A percentile compares a stretch with the other conserved stretches of the same genome.
phyloP scores from a whole-genome alignment of 1,140 invertebrate genomes.

The Dinoponera quadriceps region DNA sequence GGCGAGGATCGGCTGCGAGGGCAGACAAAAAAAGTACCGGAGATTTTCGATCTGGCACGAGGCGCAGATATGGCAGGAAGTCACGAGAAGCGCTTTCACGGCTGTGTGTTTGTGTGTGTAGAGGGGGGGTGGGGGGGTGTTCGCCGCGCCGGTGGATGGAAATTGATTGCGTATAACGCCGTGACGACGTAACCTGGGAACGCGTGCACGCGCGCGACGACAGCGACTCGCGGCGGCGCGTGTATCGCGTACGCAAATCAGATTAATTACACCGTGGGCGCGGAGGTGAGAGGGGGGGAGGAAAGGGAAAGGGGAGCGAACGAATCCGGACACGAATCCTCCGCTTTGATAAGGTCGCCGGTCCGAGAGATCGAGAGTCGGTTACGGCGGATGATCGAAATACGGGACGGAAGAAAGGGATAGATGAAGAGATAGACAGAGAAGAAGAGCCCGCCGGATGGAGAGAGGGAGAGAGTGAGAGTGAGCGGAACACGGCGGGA shows the following conservation, averaged over 20 bases:
- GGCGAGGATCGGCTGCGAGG: constrained; percentile 3
- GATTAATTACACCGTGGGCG: constrained; percentile 71
- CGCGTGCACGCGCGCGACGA: constrained; percentile 60
- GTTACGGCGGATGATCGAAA: constrained; percentile 53
- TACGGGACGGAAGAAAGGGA: not conserved
- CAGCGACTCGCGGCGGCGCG: constrained; percentile 32
- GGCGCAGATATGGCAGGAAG: constrained; percentile 47
- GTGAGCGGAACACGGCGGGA: constrained; percentile 38
- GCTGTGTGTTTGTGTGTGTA: not conserved
- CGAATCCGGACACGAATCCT: constrained; percentile 66
- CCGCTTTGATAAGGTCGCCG: constrained; percentile 68
- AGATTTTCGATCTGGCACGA: constrained; percentile 30
- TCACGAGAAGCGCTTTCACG: constrained; percentile 52
- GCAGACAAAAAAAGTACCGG: constrained; percentile 34
- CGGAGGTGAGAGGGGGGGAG: not conserved
- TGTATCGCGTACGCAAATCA: constrained; percentile 68
- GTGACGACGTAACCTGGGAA: constrained; percentile 65
- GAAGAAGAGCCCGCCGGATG: too few relatives aligned
- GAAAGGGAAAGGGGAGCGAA: constrained; percentile 38
- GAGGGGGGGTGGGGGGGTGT: not conserved
- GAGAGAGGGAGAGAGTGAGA: not conserved
- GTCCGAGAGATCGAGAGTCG: constrained; percentile 55
- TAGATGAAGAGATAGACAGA: not conserved
- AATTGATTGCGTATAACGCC: constrained; percentile 61
- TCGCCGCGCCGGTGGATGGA: constrained; percentile 34